These are phyloP conservation scores for Linnaemya vulpina DNA, from an alignment of 2,888 invertebrate genomes.

Conservation along the genomic window DNA sequence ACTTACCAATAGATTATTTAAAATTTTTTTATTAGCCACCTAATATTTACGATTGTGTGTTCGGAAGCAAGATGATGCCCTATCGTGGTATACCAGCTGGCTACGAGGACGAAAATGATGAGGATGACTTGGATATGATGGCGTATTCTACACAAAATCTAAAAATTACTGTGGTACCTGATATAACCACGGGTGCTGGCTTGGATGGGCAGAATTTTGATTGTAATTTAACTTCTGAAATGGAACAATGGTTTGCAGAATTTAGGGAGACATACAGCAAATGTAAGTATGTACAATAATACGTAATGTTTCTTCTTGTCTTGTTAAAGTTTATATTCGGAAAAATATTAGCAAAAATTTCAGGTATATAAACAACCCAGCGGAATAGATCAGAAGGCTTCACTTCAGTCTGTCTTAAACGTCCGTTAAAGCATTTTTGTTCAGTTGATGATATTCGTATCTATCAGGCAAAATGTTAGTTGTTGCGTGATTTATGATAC, in stretches of 20 bases:
- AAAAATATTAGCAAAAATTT: no score
- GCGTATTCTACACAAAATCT: slow-evolving; percentile 75
- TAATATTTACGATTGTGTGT: slow-evolving; percentile 9
- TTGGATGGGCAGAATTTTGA: slow-evolving; percentile 81
- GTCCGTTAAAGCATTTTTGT: no score
- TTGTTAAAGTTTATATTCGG: no score
- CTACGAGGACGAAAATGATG: slow-evolving; percentile 78
- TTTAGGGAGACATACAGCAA: slow-evolving; percentile 80
- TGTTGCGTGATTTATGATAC: no score
- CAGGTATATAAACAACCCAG: no score
- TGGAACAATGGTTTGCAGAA: slow-evolving; percentile 77
- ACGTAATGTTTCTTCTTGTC: background rate
- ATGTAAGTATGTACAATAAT: slow-evolving; percentile 74
- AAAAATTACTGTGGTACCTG: slow-evolving; percentile 81
- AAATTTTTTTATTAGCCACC: slow-evolving; percentile 4
- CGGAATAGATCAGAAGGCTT: no score
- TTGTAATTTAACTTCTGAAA: slow-evolving; percentile 76
- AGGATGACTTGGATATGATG: slow-evolving; percentile 75
- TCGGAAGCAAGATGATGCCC: slow-evolving; percentile 37
- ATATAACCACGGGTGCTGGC: slow-evolving; percentile 81
- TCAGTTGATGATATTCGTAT: no score
- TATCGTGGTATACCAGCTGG: slow-evolving; percentile 78
- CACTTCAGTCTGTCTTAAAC: no score
- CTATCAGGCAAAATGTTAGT: no score
- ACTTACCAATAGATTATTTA: slow-evolving; percentile 1